Percentiles rank a stretch among this genome's conserved stretches.
phyloP scores from a whole-genome alignment of 2,888 invertebrate species.

The Cremastinae sp. region DNA sequence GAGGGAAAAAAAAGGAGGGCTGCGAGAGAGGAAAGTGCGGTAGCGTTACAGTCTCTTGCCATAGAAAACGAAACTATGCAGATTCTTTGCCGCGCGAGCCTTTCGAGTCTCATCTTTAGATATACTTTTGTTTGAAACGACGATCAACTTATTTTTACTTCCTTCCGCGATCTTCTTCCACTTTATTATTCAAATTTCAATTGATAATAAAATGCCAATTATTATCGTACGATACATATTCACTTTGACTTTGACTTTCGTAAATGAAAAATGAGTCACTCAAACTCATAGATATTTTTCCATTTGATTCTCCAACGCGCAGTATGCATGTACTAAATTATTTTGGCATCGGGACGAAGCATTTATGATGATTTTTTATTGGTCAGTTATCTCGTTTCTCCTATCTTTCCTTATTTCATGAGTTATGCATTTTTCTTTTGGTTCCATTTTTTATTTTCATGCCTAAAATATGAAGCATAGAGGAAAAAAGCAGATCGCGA shows the following conservation, averaged over 20 bases:
- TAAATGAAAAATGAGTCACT: no score
- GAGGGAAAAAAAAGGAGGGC: constrained; percentile 12
- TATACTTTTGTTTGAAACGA: constrained; percentile 49
- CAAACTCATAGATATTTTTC: no score
- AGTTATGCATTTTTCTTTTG: no score
- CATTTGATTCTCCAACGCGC: no score
- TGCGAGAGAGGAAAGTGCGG: constrained; percentile 11
- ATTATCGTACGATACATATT: no score
- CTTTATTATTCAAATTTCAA: not conserved
- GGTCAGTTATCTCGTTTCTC: no score
- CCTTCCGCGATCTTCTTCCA: not conserved
- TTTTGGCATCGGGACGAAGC: no score
- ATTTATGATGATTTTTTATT: no score
- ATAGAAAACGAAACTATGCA: constrained; percentile 59
- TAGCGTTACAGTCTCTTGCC: constrained; percentile 56
- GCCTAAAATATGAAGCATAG: not conserved
- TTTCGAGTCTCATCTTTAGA: constrained; percentile 18
- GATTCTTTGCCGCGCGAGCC: constrained; percentile 41
- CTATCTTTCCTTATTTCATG: no score
- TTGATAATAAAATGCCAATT: no score
- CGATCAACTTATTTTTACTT: constrained; percentile 1
- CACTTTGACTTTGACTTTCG: no score
- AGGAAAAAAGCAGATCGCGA: not conserved
- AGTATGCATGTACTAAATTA: no score
- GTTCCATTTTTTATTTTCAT: not conserved